phyloP scores from a whole-genome alignment of 2,113 vertebrate species.

The Edolisoma coerulescens region DNA sequence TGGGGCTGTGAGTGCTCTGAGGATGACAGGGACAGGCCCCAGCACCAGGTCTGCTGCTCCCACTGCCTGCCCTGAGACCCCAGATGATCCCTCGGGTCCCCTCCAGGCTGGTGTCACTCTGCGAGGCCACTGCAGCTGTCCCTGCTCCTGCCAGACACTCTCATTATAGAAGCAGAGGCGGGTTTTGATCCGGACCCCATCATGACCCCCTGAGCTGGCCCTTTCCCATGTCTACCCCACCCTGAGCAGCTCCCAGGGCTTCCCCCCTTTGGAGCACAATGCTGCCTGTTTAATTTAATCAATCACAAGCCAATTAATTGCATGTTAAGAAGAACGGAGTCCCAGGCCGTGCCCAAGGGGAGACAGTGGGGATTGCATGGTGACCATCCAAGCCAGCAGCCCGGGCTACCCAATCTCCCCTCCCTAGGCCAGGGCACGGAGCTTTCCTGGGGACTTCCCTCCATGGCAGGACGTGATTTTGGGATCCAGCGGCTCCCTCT shows the following conservation, averaged over 20 bases:
- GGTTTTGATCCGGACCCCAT: fast-evolving
- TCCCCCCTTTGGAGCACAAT: background rate
- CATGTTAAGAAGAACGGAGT: background rate
- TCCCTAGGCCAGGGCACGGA: background rate
- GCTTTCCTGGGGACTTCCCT: background rate
- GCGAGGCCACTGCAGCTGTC: fast-evolving
- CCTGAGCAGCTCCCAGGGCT: background rate
- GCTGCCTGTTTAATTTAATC: background rate
- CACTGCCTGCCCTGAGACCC: background rate
- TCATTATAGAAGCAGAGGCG: fast-evolving
- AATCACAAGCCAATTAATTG: background rate
- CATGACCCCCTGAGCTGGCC: fast-evolving
- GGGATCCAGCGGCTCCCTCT: background rate
- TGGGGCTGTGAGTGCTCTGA: background rate
- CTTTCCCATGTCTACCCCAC: background rate
- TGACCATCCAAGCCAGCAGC: background rate
- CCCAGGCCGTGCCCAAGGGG: background rate
- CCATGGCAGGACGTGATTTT: fast-evolving
- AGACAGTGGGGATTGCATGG: background rate
- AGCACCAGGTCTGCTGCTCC: fast-evolving
- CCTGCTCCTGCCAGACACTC: background rate
- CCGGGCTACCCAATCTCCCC: fast-evolving
- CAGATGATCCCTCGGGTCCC: background rate
- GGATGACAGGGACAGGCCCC: background rate
- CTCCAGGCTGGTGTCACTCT: background rate